A percentile compares a stretch with the other conserved stretches of the same genome.
These are phyloP conservation scores for Molossus molossus DNA, from an alignment of 2,797 vertebrate genomes.

Conservation along the genomic window DNA sequence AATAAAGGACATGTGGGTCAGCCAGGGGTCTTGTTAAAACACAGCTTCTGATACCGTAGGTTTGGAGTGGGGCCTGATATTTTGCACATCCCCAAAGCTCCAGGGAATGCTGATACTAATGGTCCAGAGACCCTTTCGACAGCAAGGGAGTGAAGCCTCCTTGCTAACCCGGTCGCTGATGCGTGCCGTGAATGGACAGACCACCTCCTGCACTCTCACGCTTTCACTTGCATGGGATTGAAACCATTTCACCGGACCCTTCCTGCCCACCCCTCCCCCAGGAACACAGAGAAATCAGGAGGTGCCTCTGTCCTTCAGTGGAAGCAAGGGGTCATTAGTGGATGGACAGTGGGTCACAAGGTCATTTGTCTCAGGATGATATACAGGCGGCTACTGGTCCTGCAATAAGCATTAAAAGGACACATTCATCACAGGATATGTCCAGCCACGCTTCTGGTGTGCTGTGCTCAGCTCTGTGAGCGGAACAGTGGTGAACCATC, in stretches of 20 bases:
- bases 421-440: not conserved
- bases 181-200: not conserved
- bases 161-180: not conserved
- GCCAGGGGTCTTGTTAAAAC: not conserved
- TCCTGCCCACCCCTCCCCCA: not conserved
- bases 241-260: not conserved
- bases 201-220: not conserved
- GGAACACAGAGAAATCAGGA: not conserved
- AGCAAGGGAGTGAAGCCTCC: not conserved
- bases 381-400: not conserved
- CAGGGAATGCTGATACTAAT: not conserved
- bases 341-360: not conserved
- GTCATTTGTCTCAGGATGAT: not conserved
- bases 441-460: not conserved
- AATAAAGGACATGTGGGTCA: not conserved
- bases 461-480: not conserved
- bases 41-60: not conserved
- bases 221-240: not conserved
- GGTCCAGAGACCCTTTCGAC: not conserved
- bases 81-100: not conserved
- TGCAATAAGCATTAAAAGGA: constrained; percentile 24
- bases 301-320: not conserved
- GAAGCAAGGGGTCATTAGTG: not conserved
- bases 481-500: not conserved
- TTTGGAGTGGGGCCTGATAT: not conserved